Conservation (phyloP, 64 coral and sea anemone genomes). For the Montipora cactus region DNA sequence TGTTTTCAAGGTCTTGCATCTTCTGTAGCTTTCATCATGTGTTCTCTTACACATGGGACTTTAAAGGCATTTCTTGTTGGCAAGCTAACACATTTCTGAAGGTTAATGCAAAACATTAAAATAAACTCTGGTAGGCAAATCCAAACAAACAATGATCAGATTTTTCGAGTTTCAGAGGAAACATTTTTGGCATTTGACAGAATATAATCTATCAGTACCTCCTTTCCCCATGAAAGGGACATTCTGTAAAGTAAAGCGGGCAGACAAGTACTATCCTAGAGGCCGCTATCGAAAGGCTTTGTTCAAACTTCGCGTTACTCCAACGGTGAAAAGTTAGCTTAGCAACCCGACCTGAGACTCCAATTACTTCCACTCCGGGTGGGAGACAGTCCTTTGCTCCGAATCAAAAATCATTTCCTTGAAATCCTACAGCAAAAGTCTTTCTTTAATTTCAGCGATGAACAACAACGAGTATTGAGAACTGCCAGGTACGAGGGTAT, state of each 20-base stretch:
- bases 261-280: background rate
- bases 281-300: too few species aligned
- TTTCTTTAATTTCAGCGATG: too few species aligned
- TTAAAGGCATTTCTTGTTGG: constrained; percentile 8
- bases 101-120: background rate
- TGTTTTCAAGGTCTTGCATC: constrained; percentile 74
- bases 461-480: too few species aligned
- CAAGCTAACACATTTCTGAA: background rate
- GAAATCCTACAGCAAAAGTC: too few species aligned
- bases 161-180: background rate
- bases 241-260: background rate
- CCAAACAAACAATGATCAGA: constrained; percentile 11
- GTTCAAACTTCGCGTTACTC: too few species aligned
- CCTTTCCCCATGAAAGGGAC: background rate
- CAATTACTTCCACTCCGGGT: too few species aligned
- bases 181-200: background rate
- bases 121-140: constrained; percentile 7
- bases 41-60: constrained; percentile 26
- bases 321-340: too few species aligned
- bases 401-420: too few species aligned
- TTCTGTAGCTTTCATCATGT: constrained; percentile 57
- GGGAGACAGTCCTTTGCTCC: too few species aligned
- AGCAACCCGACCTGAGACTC: too few species aligned
- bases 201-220: background rate
- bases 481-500: too few species aligned